phyloP scores from a whole-genome alignment of 1,140 invertebrate genomes.

The Goniozus legneri region DNA sequence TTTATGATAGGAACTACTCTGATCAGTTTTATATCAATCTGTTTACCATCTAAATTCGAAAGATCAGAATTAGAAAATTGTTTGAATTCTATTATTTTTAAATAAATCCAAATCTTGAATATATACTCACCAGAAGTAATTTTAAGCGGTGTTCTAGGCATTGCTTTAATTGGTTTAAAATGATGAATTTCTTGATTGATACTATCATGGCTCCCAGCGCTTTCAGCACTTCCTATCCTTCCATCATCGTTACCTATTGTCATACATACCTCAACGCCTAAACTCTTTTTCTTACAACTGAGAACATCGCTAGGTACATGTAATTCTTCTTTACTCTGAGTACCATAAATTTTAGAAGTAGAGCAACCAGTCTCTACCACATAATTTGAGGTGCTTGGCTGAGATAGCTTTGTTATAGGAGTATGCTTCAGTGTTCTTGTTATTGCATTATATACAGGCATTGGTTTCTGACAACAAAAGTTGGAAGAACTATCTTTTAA shows the following conservation, averaged over 20 bases:
- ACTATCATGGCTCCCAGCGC: constrained; percentile 56
- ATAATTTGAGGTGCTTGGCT: constrained; percentile 28
- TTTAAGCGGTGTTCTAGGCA: constrained; percentile 51
- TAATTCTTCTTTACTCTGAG: constrained; percentile 55
- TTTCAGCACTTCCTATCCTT: constrained; percentile 47
- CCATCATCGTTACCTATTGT: constrained; percentile 34
- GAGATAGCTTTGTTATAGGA: constrained; percentile 19
- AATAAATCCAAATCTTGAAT: background rate
- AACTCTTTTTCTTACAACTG: constrained; percentile 48
- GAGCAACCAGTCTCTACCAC: constrained; percentile 37
- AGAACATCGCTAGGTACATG: constrained; percentile 56
- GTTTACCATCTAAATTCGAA: constrained; percentile 40
- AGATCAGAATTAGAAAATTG: background rate
- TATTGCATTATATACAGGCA: constrained; percentile 28
- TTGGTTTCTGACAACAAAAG: constrained; percentile 26
- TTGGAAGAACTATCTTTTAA: constrained; percentile 14
- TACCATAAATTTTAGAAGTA: constrained; percentile 42
- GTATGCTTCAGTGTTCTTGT: constrained; percentile 35
- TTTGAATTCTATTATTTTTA: background rate
- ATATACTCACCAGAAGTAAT: constrained; percentile 34
- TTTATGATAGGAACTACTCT: constrained; percentile 44
- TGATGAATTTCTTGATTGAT: constrained; percentile 60
- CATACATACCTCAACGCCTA: constrained; percentile 45
- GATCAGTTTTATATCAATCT: constrained; percentile 49
- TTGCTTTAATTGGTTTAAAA: constrained; percentile 59